phyloP scores from a whole-genome alignment of 2,113 vertebrate genomes.

The Oryzias javanicus region DNA sequence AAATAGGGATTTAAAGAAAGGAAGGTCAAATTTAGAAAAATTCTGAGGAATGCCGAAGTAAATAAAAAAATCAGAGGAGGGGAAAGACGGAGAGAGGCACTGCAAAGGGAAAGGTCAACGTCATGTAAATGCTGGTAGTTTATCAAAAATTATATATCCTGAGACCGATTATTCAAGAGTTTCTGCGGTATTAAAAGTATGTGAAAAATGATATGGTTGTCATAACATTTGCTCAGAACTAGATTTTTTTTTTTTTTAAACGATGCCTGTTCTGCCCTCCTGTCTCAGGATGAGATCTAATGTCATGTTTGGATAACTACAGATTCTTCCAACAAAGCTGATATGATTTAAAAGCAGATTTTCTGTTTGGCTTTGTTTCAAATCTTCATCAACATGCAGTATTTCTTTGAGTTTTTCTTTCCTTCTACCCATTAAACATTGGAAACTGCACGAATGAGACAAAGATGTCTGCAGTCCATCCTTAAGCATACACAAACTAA shows the following conservation, averaged over 20 bases:
- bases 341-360: constrained; percentile 19
- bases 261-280: constrained; percentile 31
- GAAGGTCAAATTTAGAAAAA: neutral
- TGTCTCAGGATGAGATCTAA: constrained; percentile 34
- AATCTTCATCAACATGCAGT: constrained; percentile 4
- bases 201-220: constrained; percentile 60
- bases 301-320: constrained; percentile 48
- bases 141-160: constrained; percentile 56
- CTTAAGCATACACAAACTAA: neutral
- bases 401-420: constrained; percentile 3
- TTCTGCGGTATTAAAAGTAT: constrained; percentile 48
- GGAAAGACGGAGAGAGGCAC: neutral
- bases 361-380: constrained; percentile 21
- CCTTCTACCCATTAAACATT: neutral
- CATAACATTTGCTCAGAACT: constrained; percentile 67
- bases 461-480: neutral
- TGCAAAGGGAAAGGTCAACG: constrained; percentile 27
- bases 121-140: constrained; percentile 46
- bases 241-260: constrained; percentile 30
- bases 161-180: constrained; percentile 45
- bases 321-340: constrained; percentile 20
- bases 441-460: neutral
- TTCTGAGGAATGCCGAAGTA: neutral
- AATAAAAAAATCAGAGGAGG: neutral
- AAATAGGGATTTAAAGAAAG: neutral